Conservation (phyloP, 1,140 invertebrate species). For the Drosophila rufa region DNA sequence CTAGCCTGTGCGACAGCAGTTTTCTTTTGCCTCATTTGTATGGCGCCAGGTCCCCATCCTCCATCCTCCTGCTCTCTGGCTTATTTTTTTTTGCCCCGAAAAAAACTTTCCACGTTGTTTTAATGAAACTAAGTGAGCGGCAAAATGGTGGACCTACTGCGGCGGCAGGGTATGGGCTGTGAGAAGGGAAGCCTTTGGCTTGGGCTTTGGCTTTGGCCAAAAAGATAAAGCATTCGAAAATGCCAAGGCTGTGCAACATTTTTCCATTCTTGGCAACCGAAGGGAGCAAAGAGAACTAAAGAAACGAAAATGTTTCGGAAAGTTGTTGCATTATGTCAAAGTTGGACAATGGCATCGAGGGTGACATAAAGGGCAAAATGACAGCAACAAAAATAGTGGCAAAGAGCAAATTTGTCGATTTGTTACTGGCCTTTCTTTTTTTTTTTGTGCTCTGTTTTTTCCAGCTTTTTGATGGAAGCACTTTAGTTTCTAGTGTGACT, state of each 20-base stretch:
- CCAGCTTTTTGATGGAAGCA: not conserved
- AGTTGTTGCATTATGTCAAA: slow-evolving; percentile 34
- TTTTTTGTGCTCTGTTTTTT: not conserved
- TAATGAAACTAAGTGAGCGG: slow-evolving; percentile 79
- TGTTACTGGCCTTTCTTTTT: not conserved
- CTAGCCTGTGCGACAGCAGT: slow-evolving; percentile 43
- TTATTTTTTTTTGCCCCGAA: slow-evolving; percentile 17
- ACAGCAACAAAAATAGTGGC: slow-evolving; percentile 3
- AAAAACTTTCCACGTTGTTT: slow-evolving; percentile 50
- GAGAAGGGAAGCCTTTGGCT: slow-evolving; percentile 1
- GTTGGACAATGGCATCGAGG: slow-evolving; percentile 14
- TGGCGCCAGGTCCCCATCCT: slow-evolving; percentile 13
- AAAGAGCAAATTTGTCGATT: slow-evolving; percentile 24
- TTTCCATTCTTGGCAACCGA: not conserved
- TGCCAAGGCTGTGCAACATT: slow-evolving; percentile 10
- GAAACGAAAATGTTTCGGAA: slow-evolving; percentile 31
- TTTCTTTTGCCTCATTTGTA: slow-evolving; percentile 48
- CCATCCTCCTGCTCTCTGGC: not conserved
- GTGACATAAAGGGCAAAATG: slow-evolving; percentile 1
- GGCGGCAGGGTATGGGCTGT: not conserved
- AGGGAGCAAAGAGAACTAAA: not conserved
- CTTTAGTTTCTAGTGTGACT: not conserved
- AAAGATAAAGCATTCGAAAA: slow-evolving; percentile 40
- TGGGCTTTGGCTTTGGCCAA: slow-evolving; percentile 3
- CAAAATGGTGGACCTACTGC: slow-evolving; percentile 30